phyloP scores from a whole-genome alignment of 2,797 vertebrate genomes.

The Myotis vivesi region DNA sequence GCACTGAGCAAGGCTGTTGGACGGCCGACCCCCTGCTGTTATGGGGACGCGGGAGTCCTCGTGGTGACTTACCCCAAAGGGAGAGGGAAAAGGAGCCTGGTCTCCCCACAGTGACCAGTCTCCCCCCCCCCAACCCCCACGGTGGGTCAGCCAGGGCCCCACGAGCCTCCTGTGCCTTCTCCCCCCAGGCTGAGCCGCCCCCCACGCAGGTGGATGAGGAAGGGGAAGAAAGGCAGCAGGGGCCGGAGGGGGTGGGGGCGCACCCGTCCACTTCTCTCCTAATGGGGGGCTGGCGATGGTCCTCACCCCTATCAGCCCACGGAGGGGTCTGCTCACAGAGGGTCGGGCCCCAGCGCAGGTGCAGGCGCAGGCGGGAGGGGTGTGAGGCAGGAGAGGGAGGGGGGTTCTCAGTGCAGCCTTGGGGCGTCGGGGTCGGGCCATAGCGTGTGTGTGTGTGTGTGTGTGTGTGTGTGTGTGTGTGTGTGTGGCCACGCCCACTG shows the following conservation, averaged over 20 bases:
- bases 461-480: too few relatives aligned
- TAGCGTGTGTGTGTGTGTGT: too few relatives aligned
- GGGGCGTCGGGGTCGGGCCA: not conserved
- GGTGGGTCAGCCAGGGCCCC: not conserved
- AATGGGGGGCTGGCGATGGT: slow-evolving; percentile 81
- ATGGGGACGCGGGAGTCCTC: not conserved
- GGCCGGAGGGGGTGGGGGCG: slow-evolving; percentile 63
- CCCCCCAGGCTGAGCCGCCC: slow-evolving; percentile 22
- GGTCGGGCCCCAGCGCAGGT: slow-evolving; percentile 70
- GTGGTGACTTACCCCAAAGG: not conserved
- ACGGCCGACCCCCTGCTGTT: not conserved
- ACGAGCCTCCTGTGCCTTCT: slow-evolving; percentile 38
- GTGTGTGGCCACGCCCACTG: too few relatives aligned
- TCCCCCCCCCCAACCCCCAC: fast-evolving
- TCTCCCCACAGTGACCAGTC: not conserved
- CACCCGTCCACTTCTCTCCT: slow-evolving; percentile 71
- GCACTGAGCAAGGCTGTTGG: not conserved
- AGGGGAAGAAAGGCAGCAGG: slow-evolving; percentile 69
- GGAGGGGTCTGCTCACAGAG: slow-evolving; percentile 80
- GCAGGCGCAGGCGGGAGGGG: not conserved
- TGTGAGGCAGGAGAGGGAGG: not conserved
- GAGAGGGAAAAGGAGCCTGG: not conserved
- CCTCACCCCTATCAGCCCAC: slow-evolving; percentile 79
- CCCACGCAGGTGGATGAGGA: slow-evolving; percentile 33
- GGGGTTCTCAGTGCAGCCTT: not conserved